Evolutionary conservation across 2,797 vertebrate genomes (phyloP), one percentile per base, ranked within the genome.

Genomic region (Sebastiscus albofasciatus): DNA sequence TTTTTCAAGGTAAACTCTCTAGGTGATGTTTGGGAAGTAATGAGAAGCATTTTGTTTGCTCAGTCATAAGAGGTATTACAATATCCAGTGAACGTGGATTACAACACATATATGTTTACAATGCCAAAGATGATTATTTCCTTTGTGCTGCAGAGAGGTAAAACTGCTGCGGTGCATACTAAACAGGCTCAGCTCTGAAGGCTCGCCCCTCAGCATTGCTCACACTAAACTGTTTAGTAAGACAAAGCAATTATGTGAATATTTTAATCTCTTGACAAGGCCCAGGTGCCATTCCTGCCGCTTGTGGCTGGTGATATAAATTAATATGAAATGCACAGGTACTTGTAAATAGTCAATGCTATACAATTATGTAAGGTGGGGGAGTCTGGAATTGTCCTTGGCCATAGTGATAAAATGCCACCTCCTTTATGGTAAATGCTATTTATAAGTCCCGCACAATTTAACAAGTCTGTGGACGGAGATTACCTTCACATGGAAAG

Each of bases 21-120:
- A 6, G 67, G 79, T 46, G 71, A 82, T 80, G 64, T 86, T 82
- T 86, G 70, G 36, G 24, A 74, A 65, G 69, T 77, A 77, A 77
- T 84, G 72, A 89, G 77, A 80, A 8, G 67, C 36, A 66, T 76
- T 87, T 81, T 82, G 81, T 84, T 82, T 84, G 33, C 64, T 69
- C 62, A 59, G 24, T 75, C 58, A 75, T 71, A 77, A 83, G 75
- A 67, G 49, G 59, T 62, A 69, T 81, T 72, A 81, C n/a, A 61
- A 73, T 82, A 68, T 75, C 59, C 39, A 80, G 74, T 34, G 62
- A 75, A 80, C 77, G 71, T 73, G 75, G 71, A 79, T 80, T 80
- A 75, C 31, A 81, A 62, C 72, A 80, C 67, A 79, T 70, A 72
- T 77, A 81, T 86, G 85, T 86, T 75, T 81, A 74, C 75, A 65